Evolutionary conservation across 35 echinoderm and acorn worm species (phyloP).

Genomic region (Anneissia japonica): DNA sequence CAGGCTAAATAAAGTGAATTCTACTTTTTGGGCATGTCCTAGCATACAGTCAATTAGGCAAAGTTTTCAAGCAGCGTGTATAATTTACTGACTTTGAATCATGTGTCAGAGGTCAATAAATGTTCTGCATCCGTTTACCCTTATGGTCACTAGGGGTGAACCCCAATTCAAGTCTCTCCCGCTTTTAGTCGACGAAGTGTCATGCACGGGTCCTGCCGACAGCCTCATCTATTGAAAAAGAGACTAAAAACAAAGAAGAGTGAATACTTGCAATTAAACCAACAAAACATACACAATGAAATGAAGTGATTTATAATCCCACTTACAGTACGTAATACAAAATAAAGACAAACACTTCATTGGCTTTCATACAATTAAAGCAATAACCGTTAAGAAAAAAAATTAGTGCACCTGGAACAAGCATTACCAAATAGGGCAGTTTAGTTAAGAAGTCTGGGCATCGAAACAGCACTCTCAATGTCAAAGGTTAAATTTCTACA

Average conservation of each 20-base stretch:
- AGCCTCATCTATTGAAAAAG: slow-evolving; percentile 42
- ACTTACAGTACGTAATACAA: too few relatives aligned
- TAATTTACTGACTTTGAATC: neutral
- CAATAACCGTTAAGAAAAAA: too few relatives aligned
- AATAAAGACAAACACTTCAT: too few relatives aligned
- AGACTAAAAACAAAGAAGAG: neutral
- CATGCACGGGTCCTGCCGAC: slow-evolving; percentile 81
- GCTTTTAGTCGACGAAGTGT: slow-evolving; percentile 62
- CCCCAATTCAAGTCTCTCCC: slow-evolving; percentile 34
- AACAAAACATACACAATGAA: slow-evolving; percentile 2
- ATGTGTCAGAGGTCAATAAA: neutral
- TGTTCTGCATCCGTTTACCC: neutral
- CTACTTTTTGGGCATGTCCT: neutral
- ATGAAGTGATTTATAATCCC: neutral
- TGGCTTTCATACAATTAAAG: too few relatives aligned
- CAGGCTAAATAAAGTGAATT: neutral
- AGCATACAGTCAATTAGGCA: neutral
- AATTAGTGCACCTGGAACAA: too few relatives aligned
- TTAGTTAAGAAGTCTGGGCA: too few relatives aligned
- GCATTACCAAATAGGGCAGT: too few relatives aligned
- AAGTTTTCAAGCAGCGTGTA: neutral
- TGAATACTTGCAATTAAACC: neutral
- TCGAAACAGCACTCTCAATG: too few relatives aligned
- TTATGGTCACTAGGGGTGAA: neutral
- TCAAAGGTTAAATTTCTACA: too few relatives aligned